Base-by-base conservation (phyloP, 2,888 invertebrate genomes). In the Hypolimnas misippus region DNA sequence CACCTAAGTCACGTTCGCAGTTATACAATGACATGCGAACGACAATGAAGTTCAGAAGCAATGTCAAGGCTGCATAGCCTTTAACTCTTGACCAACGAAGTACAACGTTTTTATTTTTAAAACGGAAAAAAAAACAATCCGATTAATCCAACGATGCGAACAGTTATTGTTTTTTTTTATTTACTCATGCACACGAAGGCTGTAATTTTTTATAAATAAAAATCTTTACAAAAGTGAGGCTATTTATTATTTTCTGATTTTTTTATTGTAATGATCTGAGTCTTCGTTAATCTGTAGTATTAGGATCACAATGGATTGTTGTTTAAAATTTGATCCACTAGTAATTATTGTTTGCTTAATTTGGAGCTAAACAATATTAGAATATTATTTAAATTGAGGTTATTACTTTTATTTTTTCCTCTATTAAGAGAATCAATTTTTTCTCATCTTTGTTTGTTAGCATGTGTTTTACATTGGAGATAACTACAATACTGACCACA, bases 31-130 rank as follows among this genome's bases (percentile, higher is more conserved):
- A 46, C 19, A 21, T 46, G 17, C 42, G 10, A 42, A 46, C 17
- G 44, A 21, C 44, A 52, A 40, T 58, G 52, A 52, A 52, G 31
- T 31, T 33, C 29, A 29, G 40, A 16, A 21, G 7, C 58, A 58
- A 58, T 52, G 58, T 52, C 42, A 52, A 58, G 58, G 58, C 10
- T 31, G 12, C 3, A 7, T 10, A 10, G 17, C 17, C 44, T 31
- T 57, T 42, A 40, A 40, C 57, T 52, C 58, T 52, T 49, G 29
- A 33, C 19, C 42, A 33, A 14, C 50, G 19, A 52, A 58, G 42
- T 21, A 42, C 19, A 21, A 16, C 52, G 7, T 52, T 58, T 31
- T 58, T 42, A n/a, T 14, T 3, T 12, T 19, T 19, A 19, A 44
- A 19, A 46, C 8, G 4, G 8, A 58, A 58, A 58, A 49, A 51